Evolutionary conservation across 2,797 vertebrate species (phyloP), one percentile per base, ranked within the genome.

Genomic region (Melanotaenia parkinsoni): DNA sequence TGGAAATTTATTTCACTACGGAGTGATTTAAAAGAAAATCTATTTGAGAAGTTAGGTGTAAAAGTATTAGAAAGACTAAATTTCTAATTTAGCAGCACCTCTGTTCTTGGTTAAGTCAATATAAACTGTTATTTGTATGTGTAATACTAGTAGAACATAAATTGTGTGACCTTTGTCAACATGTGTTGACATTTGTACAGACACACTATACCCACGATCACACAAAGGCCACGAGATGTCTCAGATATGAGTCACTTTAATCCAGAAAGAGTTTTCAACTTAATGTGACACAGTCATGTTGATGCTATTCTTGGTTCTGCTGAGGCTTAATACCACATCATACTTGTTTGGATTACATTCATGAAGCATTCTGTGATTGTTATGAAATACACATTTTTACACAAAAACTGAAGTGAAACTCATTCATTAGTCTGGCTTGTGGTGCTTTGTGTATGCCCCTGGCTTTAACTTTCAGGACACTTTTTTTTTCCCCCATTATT

Each of bases 181-280:
- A 33, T 12, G 14, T 26, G 53, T 20, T 28, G 32, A 47, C 37
- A 20, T 72, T 64, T 62, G 54, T 58, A 53, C 56, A 57, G 37
- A 9, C 37, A 38, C 11, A 11, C 11, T 11, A 28, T 7, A 11
- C 1, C 28, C n/a, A 32, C 35, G 30, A 60, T 26, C 43, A 45
- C 30, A 56, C 14, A 81, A 65, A 74, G 12, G 24, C 69, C 57
- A 45, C 1, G 18, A 82, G 61, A 88, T 88, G 68, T 81, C 76
- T 89, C 16, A 40, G 26, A 67, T 70, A 64, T 84, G 88, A 92
- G 83, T 93, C 91, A 93, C 82, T 80, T 84, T 72, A 53, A 87
- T 87, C 65, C 71, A 84, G 66, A 81, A 80, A 79, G 74, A 6
- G 18, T 84, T 82, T 76, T 75, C 53, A 75, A 24, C 70, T 62